Evolutionary conservation across 1,140 invertebrate genomes (phyloP).

Genomic region (Metopolophium dirhodum): DNA sequence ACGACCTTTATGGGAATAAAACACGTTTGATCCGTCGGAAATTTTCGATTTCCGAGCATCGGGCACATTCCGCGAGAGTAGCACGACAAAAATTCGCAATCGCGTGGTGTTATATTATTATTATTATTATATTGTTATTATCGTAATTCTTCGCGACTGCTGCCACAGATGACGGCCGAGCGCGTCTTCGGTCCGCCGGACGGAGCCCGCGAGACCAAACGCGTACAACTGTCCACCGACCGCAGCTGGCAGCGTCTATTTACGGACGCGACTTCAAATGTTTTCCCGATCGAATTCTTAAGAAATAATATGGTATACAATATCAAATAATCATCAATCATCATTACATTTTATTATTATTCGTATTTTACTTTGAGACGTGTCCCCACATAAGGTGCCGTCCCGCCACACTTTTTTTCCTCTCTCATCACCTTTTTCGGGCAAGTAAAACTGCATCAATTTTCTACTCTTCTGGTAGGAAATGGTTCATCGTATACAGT

Average conservation of each 20-base stretch:
- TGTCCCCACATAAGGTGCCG: not conserved
- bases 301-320: not conserved
- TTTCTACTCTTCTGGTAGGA: too few relatives aligned
- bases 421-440: too few relatives aligned
- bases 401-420: too few relatives aligned
- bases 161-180: not conserved
- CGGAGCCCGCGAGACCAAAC: not conserved
- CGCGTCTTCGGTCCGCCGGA: not conserved
- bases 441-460: too few relatives aligned
- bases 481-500: too few relatives aligned
- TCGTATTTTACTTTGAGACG: not conserved
- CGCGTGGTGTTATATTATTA: not conserved
- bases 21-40: constrained; percentile 39
- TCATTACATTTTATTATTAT: not conserved
- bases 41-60: constrained; percentile 41
- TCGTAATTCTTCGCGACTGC: not conserved
- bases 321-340: not conserved
- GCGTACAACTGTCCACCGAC: not conserved
- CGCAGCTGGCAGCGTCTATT: not conserved
- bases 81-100: constrained; percentile 17
- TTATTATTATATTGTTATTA: not conserved
- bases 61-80: constrained; percentile 28
- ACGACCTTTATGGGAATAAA: constrained; percentile 43
- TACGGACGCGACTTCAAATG: not conserved
- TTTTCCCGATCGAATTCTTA: not conserved